Percentiles rank a stretch among this genome's conserved stretches.
phyloP scores from a whole-genome alignment of 2,888 invertebrate genomes.

The Didymodactylos carnosus region DNA sequence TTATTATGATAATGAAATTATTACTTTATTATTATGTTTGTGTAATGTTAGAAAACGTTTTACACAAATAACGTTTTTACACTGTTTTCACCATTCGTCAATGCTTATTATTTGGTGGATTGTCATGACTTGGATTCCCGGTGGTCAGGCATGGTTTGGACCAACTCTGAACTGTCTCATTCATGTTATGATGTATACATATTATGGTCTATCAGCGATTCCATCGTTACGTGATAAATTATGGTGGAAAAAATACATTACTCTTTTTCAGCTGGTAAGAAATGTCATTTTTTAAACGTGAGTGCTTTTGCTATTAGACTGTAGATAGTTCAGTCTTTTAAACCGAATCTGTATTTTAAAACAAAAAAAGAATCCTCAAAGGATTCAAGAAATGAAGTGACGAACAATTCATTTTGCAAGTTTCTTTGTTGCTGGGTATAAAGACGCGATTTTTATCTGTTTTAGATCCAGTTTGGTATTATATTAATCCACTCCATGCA shows the following conservation, averaged over 20 bases:
- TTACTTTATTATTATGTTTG: too few relatives aligned
- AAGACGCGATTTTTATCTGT: too few relatives aligned
- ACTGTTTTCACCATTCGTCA: slow-evolving; percentile 77
- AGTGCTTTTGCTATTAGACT: slow-evolving; percentile 26
- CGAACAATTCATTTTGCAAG: too few relatives aligned
- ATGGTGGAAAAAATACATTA: slow-evolving; percentile 90
- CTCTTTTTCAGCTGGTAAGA: slow-evolving; percentile 60
- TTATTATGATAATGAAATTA: too few relatives aligned
- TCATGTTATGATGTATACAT: slow-evolving; percentile 78
- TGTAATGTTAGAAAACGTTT: slow-evolving; percentile 68
- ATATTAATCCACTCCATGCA: too few relatives aligned
- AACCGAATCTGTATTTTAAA: too few relatives aligned
- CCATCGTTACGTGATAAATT: slow-evolving; percentile 54
- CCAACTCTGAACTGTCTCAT: slow-evolving; percentile 73
- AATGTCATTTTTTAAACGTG: too few relatives aligned
- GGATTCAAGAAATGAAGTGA: too few relatives aligned
- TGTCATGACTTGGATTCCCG: slow-evolving; percentile 41
- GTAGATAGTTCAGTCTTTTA: slow-evolving; percentile 44
- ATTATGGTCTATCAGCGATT: slow-evolving; percentile 67
- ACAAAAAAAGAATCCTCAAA: too few relatives aligned
- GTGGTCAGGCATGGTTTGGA: slow-evolving; percentile 25
- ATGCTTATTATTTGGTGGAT: slow-evolving; percentile 92
- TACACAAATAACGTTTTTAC: slow-evolving; percentile 68
- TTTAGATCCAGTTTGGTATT: too few relatives aligned
- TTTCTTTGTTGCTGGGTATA: too few relatives aligned